Evolutionary conservation across 2,113 vertebrate species (phyloP).

Genomic region (Cyanoderma ruficeps): DNA sequence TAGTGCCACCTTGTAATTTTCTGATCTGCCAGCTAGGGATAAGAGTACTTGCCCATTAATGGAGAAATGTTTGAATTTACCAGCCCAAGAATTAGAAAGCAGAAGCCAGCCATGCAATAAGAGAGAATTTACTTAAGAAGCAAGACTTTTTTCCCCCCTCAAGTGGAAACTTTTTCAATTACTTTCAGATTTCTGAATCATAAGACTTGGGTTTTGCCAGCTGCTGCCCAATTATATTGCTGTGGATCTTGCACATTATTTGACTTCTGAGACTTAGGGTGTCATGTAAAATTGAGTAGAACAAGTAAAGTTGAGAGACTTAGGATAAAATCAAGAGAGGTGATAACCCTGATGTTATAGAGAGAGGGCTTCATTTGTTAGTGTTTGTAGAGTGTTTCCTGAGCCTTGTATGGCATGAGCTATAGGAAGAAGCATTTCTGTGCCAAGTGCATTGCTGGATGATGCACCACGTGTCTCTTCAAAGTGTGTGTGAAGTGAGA

Average conservation of each 20-base stretch:
- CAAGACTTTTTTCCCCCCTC: background rate
- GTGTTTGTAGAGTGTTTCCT: background rate
- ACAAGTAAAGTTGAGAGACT: background rate
- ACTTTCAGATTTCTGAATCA: background rate
- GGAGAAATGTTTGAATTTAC: conserved; percentile 25
- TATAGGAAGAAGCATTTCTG: background rate
- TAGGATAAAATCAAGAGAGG: background rate
- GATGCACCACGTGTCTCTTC: background rate
- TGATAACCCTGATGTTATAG: background rate
- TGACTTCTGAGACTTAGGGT: background rate
- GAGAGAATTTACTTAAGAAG: background rate
- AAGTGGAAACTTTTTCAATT: conserved; percentile 3
- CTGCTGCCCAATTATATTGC: background rate
- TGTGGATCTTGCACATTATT: background rate
- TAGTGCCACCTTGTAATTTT: conserved; percentile 27
- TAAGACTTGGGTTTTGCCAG: background rate
- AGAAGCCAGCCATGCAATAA: background rate
- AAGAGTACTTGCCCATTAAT: background rate
- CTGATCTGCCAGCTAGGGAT: conserved; percentile 6
- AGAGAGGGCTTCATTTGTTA: background rate
- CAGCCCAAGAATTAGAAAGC: conserved; percentile 23
- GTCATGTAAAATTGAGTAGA: background rate
- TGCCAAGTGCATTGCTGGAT: background rate
- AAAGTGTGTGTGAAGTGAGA: background rate
- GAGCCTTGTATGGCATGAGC: background rate